Evolutionary conservation across 2,888 invertebrate species (phyloP), one percentile per base, ranked within the genome.

Genomic region (Helobdella robusta): DNA sequence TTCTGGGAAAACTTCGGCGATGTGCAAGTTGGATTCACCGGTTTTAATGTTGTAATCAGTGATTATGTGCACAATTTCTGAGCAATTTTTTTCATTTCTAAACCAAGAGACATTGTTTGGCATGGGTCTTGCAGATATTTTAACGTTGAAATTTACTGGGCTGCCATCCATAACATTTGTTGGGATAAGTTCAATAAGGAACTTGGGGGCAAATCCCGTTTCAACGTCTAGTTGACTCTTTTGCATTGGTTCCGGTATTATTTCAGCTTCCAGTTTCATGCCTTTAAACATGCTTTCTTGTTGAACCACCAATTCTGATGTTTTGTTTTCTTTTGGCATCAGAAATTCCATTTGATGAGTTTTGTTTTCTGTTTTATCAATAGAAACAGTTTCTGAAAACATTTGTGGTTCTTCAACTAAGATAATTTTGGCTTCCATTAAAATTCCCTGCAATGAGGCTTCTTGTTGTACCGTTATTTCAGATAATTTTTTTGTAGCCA

Each of bases 61-160:
- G 23, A 28, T 8, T n/a, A 62, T 62, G 20, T 62, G 62, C 3
- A 62, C 50, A 2, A 62, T 48, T 8, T 62, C 62, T 18, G 48
- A 30, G n/a, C 48, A 46, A 20, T 62, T 62, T 50, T 68, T 70
- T 15, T 66, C 95, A 81, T 98, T 92, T 79, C 88, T 91, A 82
- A 94, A 93, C 97, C 97, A 98, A 69, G 91, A 89, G 68, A 95
- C 85, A 77, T 91, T 86, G 77, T 91, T 86, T 68, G 94, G 92
- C 81, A 86, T 87, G 8, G 95, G 95, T 80, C 34, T 23, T 3
- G 62, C 62, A 30, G 35, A 89, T 77, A 97, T 83, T 52, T 67
- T 65, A 23, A 76, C 76, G 11, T 70, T 71, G 62, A 79, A 69
- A 25, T 71, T 71, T 8, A 77, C 71, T 66, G 77, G 77, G 56